Evolutionary conservation across 2,888 invertebrate genomes (phyloP).

Genomic region (Magallana nippona): DNA sequence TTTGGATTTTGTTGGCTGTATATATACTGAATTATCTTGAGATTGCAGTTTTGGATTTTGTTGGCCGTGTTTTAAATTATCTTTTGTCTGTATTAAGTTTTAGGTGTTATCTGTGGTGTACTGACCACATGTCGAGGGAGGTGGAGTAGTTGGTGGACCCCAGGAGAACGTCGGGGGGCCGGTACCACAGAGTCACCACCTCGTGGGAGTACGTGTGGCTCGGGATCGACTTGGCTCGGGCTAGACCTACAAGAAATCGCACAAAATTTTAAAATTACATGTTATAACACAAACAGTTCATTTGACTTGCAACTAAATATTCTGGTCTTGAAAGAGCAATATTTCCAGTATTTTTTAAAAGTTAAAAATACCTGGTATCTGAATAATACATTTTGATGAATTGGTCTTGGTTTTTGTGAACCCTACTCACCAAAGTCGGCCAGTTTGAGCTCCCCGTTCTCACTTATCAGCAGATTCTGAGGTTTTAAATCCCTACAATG

Average conservation of each 20-base stretch:
- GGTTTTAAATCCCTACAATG: constrained; percentile 93
- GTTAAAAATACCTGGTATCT: too few relatives aligned
- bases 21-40: too few relatives aligned
- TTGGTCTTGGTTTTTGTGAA: not conserved
- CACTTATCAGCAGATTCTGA: constrained; percentile 98
- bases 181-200: constrained; percentile 97
- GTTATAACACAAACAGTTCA: not conserved
- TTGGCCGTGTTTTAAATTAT: too few relatives aligned
- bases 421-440: constrained; percentile 91
- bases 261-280: not conserved
- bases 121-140: constrained; percentile 85
- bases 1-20: too few relatives aligned
- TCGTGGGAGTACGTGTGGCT: constrained; percentile 99
- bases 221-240: constrained; percentile 98
- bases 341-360: too few relatives aligned
- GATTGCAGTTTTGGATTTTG: too few relatives aligned
- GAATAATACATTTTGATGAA: too few relatives aligned
- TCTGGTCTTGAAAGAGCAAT: too few relatives aligned
- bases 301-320: too few relatives aligned
- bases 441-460: constrained; percentile 96
- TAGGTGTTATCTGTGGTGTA: constrained; percentile 11
- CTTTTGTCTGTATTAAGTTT: too few relatives aligned
- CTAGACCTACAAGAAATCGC: constrained; percentile 85
- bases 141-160: constrained; percentile 91
- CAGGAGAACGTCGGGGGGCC: constrained; percentile 98